Conservation (phyloP, 2,113 vertebrate species). For the Nannospalax galili region DNA sequence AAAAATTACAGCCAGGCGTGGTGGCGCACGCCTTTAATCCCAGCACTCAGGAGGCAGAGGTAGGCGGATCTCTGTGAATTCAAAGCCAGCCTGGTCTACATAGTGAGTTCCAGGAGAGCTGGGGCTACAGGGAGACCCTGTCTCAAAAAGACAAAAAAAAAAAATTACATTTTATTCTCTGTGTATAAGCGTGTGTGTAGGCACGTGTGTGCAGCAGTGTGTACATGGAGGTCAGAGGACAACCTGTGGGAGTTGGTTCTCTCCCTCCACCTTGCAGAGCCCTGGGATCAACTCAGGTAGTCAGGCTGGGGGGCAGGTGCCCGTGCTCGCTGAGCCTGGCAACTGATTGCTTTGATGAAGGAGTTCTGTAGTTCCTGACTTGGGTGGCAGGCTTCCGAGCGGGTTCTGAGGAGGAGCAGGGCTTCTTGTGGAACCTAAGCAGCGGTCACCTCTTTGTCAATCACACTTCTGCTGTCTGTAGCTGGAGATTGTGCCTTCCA, state of each 20-base stretch:
- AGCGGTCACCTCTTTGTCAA: constrained; percentile 13
- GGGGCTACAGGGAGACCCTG: too few species aligned
- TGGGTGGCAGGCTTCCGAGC: neutral
- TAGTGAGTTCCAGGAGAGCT: too few species aligned
- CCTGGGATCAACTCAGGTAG: neutral
- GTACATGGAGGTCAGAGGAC: neutral
- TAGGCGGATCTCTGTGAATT: too few species aligned
- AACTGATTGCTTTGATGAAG: neutral
- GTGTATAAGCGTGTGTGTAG: accelerated
- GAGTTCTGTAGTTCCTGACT: neutral
- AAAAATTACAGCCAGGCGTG: too few species aligned
- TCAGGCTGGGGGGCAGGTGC: neutral
- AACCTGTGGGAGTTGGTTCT: neutral
- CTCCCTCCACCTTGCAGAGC: neutral
- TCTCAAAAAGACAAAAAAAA: too few species aligned
- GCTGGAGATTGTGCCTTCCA: constrained; percentile 44
- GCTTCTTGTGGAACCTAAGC: neutral
- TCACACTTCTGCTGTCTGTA: constrained; percentile 30
- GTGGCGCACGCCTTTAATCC: too few species aligned
- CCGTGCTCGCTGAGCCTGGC: neutral
- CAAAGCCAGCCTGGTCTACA: too few species aligned
- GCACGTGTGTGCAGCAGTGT: neutral
- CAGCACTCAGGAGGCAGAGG: too few species aligned
- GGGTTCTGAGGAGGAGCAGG: neutral
- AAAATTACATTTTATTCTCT: neutral